Percentiles rank a stretch among this genome's conserved stretches.
phyloP scores from a whole-genome alignment of 2,888 invertebrate species.

The Drosophila paranaensis region DNA sequence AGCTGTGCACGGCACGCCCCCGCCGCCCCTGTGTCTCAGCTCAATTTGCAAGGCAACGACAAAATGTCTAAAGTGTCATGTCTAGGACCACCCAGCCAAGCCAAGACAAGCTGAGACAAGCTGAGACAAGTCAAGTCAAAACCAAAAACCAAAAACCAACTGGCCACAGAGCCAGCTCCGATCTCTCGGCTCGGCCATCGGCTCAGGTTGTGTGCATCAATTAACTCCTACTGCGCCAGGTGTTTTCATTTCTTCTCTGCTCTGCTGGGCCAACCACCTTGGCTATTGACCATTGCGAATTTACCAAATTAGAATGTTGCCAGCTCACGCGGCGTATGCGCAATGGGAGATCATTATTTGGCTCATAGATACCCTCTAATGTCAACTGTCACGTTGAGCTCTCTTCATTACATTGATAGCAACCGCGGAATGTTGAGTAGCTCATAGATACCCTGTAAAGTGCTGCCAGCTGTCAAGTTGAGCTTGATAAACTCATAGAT shows the following conservation, averaged over 20 bases:
- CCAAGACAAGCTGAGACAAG: conserved; percentile 12
- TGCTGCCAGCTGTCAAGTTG: no score
- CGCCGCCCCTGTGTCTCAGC: conserved; percentile 53
- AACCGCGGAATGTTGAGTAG: no score
- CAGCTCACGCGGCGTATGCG: conserved; percentile 59
- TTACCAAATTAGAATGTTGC: conserved; percentile 53
- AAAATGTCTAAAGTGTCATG: conserved; percentile 69
- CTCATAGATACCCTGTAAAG: no score
- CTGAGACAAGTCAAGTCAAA: neutral
- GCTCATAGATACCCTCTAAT: no score
- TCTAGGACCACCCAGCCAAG: conserved; percentile 69
- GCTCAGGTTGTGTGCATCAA: conserved; percentile 44
- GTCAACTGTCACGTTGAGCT: no score
- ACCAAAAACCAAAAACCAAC: no score
- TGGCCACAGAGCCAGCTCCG: neutral
- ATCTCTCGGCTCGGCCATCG: conserved; percentile 5
- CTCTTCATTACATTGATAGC: no score
- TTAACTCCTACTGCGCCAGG: conserved; percentile 73
- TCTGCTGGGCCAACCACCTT: neutral
- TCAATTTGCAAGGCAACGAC: conserved; percentile 74
- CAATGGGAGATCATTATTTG: conserved; percentile 30
- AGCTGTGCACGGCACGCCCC: conserved; percentile 52
- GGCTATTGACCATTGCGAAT: conserved; percentile 50
- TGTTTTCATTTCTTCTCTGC: conserved; percentile 13
- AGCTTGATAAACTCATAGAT: no score